Percentiles rank a stretch among this genome's conserved stretches.
Conservation (phyloP, 2,888 invertebrate genomes). For the Drosophila buzzatii region DNA sequence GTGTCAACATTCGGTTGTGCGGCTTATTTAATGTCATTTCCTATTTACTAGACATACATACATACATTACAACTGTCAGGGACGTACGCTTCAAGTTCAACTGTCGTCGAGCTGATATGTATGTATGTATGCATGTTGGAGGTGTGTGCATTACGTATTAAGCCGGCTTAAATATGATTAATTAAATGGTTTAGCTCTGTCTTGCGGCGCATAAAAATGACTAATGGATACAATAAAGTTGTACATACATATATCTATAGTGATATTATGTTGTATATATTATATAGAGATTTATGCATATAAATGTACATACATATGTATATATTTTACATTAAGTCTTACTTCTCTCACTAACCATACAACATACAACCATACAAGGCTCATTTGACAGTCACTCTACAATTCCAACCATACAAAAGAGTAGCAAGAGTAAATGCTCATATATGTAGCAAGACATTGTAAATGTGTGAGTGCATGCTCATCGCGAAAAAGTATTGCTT, state of each 20-base stretch:
- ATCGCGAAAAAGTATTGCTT: too few species aligned
- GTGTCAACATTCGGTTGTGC: slow-evolving; percentile 65
- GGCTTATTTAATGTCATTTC: slow-evolving; percentile 75
- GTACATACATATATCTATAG: not conserved
- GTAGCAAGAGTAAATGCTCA: too few species aligned
- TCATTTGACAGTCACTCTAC: too few species aligned
- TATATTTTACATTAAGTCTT: not conserved
- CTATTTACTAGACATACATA: slow-evolving; percentile 22
- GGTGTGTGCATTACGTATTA: slow-evolving; percentile 65
- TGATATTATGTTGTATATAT: not conserved
- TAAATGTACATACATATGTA: not conserved
- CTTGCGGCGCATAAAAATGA: slow-evolving; percentile 23
- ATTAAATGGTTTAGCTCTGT: slow-evolving; percentile 44
- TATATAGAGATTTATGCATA: not conserved
- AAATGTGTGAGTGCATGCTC: too few species aligned
- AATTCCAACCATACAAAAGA: too few species aligned
- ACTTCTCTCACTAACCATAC: too few species aligned
- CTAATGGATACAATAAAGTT: slow-evolving; percentile 37
- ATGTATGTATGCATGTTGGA: not conserved
- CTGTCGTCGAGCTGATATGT: slow-evolving; percentile 7
- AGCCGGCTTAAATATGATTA: slow-evolving; percentile 73
- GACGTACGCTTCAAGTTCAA: slow-evolving; percentile 12
- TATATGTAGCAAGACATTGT: too few species aligned
- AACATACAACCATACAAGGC: too few species aligned
- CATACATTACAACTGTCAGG: not conserved